These are phyloP conservation scores for Eudemis profundana DNA, from an alignment of 2,888 invertebrate genomes.

Conservation along the genomic window DNA sequence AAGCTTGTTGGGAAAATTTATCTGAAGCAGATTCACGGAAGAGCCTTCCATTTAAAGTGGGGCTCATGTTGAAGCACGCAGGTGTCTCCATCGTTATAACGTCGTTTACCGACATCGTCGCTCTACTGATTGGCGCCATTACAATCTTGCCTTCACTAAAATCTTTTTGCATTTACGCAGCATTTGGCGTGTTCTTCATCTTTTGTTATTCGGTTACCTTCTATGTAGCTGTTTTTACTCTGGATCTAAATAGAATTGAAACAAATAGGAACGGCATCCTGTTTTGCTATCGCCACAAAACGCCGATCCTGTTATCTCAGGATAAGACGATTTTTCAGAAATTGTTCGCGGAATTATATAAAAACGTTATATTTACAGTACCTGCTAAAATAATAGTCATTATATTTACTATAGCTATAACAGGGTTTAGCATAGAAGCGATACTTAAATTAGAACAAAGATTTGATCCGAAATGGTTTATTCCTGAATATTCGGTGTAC, in stretches of 20 bases:
- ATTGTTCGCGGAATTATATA: constrained; percentile 86
- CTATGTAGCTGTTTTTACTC: constrained; percentile 90
- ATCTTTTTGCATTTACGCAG: constrained; percentile 93
- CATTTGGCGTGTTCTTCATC: constrained; percentile 90
- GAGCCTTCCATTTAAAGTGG: constrained; percentile 87
- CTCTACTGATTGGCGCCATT: constrained; percentile 91
- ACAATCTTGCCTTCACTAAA: constrained; percentile 92
- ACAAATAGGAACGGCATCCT: constrained; percentile 87
- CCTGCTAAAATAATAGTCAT: constrained; percentile 88
- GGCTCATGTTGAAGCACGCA: constrained; percentile 90
- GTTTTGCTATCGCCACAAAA: constrained; percentile 88
- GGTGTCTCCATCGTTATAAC: constrained; percentile 94
- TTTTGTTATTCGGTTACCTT: constrained; percentile 92
- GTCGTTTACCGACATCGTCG: constrained; percentile 92
- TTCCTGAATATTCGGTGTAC: constrained; percentile 89
- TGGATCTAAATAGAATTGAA: constrained; percentile 88
- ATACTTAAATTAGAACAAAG: constrained; percentile 89
- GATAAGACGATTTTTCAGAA: constrained; percentile 86
- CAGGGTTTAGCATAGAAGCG: constrained; percentile 87
- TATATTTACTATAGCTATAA: constrained; percentile 84
- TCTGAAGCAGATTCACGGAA: constrained; percentile 79
- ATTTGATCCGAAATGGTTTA: constrained; percentile 92
- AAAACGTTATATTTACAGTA: constrained; percentile 87
- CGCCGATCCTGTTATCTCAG: constrained; percentile 79
- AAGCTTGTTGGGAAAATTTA: constrained; percentile 90